Conservation (phyloP, 2,113 vertebrate genomes). For the Chauna torquata region DNA sequence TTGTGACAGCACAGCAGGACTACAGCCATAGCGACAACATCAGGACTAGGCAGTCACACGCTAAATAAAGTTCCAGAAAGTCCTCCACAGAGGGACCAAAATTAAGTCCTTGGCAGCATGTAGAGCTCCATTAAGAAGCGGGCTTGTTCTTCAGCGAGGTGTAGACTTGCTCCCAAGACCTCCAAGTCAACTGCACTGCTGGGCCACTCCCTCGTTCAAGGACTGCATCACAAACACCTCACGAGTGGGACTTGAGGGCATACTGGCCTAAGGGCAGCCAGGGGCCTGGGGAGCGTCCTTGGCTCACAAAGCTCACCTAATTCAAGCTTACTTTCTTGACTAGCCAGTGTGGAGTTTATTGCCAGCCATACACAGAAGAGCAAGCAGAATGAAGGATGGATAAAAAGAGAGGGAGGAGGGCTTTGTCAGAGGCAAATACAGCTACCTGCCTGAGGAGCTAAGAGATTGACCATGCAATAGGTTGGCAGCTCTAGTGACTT, state of each 20-base stretch:
- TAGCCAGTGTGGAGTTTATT: background rate
- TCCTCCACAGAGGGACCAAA: background rate
- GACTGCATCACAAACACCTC: background rate
- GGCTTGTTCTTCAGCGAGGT: background rate
- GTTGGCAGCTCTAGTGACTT: background rate
- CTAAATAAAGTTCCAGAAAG: background rate
- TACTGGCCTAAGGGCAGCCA: too few relatives aligned
- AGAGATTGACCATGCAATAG: background rate
- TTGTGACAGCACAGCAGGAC: background rate
- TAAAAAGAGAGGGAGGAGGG: too few relatives aligned
- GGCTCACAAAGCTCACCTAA: background rate
- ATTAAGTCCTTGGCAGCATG: background rate
- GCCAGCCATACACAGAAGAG: background rate
- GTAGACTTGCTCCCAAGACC: background rate
- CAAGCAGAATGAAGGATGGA: too few relatives aligned
- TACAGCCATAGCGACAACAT: rapidly evolving
- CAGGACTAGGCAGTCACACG: rapidly evolving
- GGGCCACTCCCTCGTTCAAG: too few relatives aligned
- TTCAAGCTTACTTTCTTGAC: background rate
- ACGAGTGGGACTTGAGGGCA: background rate
- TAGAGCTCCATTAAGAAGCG: background rate
- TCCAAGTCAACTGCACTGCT: background rate
- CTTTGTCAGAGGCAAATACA: background rate
- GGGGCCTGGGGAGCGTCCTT: background rate
- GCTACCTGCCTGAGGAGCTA: background rate